These are phyloP conservation scores for Sebastes trivittatus DNA, from an alignment of 2,797 vertebrate species.

Conservation along the genomic window DNA sequence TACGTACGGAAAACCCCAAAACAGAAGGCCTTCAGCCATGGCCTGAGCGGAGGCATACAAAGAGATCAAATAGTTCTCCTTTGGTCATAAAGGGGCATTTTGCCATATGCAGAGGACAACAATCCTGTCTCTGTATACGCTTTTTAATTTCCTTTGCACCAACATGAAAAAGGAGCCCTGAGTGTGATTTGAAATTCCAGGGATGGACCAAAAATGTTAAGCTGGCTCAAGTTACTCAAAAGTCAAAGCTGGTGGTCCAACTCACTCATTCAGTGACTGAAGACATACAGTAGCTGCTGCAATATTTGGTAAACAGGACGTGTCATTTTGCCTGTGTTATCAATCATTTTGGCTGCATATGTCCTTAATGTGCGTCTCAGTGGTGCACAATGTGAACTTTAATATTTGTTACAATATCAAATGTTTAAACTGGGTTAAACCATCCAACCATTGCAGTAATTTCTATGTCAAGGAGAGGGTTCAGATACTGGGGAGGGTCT, in stretches of 20 bases:
- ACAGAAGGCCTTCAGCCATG: too few species aligned
- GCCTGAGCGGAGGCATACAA: background rate
- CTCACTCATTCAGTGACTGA: background rate
- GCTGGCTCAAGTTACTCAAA: background rate
- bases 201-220: background rate
- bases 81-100: background rate
- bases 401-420: background rate
- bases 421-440: background rate
- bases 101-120: background rate
- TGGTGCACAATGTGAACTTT: background rate
- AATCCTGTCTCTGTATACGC: background rate
- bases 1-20: too few species aligned
- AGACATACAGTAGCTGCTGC: background rate
- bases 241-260: background rate
- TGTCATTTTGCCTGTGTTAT: background rate
- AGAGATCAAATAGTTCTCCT: background rate
- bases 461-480: background rate
- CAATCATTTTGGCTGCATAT: background rate
- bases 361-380: background rate
- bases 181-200: background rate
- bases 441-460: background rate
- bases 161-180: background rate
- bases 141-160: too few species aligned
- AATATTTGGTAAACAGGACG: background rate
- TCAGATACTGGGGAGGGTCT: background rate